phyloP scores from a whole-genome alignment of 1,140 invertebrate genomes.

The Ectropis grisescens region DNA sequence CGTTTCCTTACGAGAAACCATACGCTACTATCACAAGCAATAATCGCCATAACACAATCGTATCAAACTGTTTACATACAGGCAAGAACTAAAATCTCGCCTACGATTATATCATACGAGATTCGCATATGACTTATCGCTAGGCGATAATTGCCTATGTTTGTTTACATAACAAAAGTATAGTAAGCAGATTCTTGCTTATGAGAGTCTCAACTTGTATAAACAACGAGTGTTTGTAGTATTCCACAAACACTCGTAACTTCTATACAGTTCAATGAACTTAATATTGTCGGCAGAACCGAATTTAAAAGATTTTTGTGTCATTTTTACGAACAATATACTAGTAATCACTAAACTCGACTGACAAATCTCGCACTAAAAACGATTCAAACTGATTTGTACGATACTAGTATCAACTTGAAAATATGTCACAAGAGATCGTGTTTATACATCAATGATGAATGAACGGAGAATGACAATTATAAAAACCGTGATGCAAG shows the following conservation, averaged over 20 bases:
- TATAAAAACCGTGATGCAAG: no score
- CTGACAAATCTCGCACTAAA: conserved; percentile 1
- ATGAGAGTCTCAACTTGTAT: background rate
- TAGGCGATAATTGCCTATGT: background rate
- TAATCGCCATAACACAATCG: background rate
- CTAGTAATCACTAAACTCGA: conserved; percentile 1
- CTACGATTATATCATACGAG: background rate
- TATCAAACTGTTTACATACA: background rate
- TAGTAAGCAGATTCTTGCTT: background rate
- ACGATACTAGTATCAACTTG: conserved; percentile 1
- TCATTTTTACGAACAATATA: conserved; percentile 1
- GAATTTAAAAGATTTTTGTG: conserved; percentile 2
- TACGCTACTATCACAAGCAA: background rate
- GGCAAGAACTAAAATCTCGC: background rate
- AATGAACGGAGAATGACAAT: no score
- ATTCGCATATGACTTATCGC: background rate
- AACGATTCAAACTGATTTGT: conserved; percentile 2
- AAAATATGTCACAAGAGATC: conserved; percentile 2
- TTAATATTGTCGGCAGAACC: conserved; percentile 1
- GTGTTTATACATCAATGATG: conserved; percentile 2
- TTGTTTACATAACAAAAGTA: background rate
- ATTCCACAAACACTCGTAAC: conserved; percentile 1
- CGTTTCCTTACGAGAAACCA: background rate
- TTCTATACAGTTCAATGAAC: conserved; percentile 2
- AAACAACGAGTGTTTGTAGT: no score